Percentiles rank a stretch among this genome's conserved stretches.
These are phyloP conservation scores for Oscheius sp. DNA, from an alignment of 1,140 invertebrate species.

Conservation along the genomic window DNA sequence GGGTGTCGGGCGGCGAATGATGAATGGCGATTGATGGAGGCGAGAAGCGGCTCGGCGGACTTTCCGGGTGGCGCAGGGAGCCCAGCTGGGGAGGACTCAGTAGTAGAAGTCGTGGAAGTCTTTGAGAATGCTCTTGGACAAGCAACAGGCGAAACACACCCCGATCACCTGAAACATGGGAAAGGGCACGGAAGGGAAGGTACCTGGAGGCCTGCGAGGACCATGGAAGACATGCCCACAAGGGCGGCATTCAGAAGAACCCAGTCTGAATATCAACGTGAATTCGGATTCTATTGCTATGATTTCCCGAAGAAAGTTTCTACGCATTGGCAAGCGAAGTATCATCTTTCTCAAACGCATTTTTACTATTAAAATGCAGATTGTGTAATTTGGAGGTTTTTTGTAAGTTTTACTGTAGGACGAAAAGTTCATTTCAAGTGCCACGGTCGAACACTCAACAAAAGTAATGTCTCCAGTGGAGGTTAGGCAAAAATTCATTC, in stretches of 20 bases:
- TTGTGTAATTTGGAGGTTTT: too few relatives aligned
- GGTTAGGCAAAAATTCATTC: too few relatives aligned
- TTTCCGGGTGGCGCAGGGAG: background rate
- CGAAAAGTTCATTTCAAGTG: too few relatives aligned
- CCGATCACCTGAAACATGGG: constrained; percentile 62
- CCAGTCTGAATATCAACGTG: constrained; percentile 45
- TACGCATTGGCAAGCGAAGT: too few relatives aligned
- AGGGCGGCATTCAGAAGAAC: constrained; percentile 62
- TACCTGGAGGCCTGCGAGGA: constrained; percentile 60
- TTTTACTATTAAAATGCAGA: too few relatives aligned
- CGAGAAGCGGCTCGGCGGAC: background rate
- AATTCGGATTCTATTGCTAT: constrained; percentile 11
- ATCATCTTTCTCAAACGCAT: too few relatives aligned
- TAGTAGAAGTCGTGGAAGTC: constrained; percentile 62
- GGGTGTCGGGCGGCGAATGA: constrained; percentile 1
- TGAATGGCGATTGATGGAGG: background rate
- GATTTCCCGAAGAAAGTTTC: background rate
- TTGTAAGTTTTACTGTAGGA: too few relatives aligned
- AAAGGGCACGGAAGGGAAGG: background rate
- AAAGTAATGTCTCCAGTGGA: too few relatives aligned
- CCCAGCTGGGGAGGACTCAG: constrained; percentile 11
- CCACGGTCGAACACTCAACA: too few relatives aligned
- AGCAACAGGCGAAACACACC: constrained; percentile 65
- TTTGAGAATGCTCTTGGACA: constrained; percentile 64
- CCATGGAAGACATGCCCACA: constrained; percentile 60